Conservation (phyloP, 2,888 invertebrate genomes). For the Heliconius charithonia region DNA sequence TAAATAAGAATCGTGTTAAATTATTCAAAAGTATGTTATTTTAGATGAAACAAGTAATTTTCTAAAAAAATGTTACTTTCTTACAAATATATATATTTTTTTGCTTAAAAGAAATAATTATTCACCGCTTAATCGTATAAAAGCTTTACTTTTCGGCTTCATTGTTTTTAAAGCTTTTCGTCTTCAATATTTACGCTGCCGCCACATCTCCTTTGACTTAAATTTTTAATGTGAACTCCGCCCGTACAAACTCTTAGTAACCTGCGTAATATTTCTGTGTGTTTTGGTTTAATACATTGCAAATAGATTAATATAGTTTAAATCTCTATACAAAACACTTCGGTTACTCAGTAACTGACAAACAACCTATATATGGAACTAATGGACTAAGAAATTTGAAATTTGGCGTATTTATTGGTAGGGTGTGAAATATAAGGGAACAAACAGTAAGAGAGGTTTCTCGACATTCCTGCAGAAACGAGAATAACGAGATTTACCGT, state of each 20-base stretch:
- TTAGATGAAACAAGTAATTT: background rate
- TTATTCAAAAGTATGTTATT: background rate
- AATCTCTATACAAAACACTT: too few relatives aligned
- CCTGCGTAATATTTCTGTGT: conserved; percentile 44
- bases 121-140: conserved; percentile 19
- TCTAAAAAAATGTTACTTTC: background rate
- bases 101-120: conserved; percentile 9
- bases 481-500: too few relatives aligned
- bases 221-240: conserved; percentile 54
- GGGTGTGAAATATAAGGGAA: too few relatives aligned
- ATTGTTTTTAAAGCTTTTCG: conserved; percentile 45
- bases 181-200: conserved; percentile 53
- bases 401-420: too few relatives aligned
- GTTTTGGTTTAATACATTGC: conserved; percentile 43
- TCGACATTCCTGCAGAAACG: too few relatives aligned
- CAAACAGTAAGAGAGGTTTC: too few relatives aligned
- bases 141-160: conserved; percentile 39
- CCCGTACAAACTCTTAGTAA: conserved; percentile 46
- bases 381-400: too few relatives aligned
- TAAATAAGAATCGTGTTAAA: background rate
- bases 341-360: background rate
- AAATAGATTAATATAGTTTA: conserved; percentile 11
- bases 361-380: background rate
- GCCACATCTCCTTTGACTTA: conserved; percentile 49
- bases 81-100: background rate